These are phyloP conservation scores for Crotalus viridis DNA, from an alignment of 2,113 vertebrate species.

Conservation along the genomic window DNA sequence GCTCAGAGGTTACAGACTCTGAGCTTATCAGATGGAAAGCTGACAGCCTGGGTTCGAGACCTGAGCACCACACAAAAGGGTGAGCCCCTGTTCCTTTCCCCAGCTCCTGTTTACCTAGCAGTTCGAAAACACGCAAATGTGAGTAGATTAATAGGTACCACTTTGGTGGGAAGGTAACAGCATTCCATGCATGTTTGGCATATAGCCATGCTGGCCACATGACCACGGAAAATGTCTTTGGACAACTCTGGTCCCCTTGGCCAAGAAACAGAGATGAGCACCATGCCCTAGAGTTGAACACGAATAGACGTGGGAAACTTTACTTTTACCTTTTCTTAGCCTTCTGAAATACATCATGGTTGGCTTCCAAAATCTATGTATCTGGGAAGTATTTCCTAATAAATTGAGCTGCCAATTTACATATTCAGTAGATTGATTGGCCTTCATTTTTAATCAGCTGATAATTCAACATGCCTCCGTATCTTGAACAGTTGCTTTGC, in stretches of 20 bases:
- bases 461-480: neutral
- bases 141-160: neutral
- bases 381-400: neutral
- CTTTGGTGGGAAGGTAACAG: neutral
- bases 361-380: neutral
- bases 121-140: neutral
- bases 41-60: neutral
- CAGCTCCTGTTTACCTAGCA: neutral
- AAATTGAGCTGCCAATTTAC: neutral
- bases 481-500: neutral
- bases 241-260: neutral
- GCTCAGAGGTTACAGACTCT: neutral
- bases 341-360: neutral
- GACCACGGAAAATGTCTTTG: neutral
- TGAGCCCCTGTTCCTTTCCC: neutral
- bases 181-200: neutral
- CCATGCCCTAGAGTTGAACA: neutral
- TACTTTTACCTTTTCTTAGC: neutral
- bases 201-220: neutral
- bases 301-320: neutral
- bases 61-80: neutral
- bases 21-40: neutral
- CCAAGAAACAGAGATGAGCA: neutral
- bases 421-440: neutral
- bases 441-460: neutral